Evolutionary conservation across 2,113 vertebrate species (phyloP).

Genomic region (Paradoxurus hermaphroditus): DNA sequence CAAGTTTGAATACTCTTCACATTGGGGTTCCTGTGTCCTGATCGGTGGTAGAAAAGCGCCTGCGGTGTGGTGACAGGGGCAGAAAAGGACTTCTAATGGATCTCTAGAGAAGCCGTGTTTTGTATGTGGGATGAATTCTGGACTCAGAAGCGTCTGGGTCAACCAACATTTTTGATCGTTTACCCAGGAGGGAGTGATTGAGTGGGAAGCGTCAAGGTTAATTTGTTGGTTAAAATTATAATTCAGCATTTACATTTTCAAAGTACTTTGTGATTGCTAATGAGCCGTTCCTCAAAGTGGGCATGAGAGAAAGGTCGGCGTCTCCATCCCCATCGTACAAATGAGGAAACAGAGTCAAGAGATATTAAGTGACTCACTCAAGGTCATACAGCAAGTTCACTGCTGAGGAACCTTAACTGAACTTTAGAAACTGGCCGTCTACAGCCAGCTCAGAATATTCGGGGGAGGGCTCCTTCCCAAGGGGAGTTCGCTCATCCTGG

Average conservation of each 20-base stretch:
- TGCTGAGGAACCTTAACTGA: background rate
- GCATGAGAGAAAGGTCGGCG: background rate
- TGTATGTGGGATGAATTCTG: background rate
- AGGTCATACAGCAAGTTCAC: background rate
- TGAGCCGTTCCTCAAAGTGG: conserved; percentile 32
- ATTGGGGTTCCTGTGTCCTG: background rate
- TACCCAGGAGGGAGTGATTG: conserved; percentile 6
- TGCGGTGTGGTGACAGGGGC: background rate
- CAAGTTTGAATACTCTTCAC: background rate
- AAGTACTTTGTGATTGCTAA: conserved; percentile 42
- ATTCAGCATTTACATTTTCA: conserved; percentile 52
- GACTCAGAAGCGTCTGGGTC: background rate
- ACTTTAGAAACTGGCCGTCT: background rate
- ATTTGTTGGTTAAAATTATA: conserved; percentile 63
- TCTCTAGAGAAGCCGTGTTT: background rate
- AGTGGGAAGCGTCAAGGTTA: conserved; percentile 34
- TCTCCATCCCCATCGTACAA: background rate
- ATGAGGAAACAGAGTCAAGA: background rate
- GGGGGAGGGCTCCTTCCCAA: background rate
- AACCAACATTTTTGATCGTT: conserved; percentile 13
- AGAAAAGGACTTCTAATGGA: background rate
- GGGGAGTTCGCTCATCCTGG: background rate
- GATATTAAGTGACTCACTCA: background rate
- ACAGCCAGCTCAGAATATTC: background rate
- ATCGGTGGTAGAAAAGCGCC: background rate